Evolutionary conservation across 2,113 vertebrate genomes (phyloP).

Genomic region (Thermophis baileyi): DNA sequence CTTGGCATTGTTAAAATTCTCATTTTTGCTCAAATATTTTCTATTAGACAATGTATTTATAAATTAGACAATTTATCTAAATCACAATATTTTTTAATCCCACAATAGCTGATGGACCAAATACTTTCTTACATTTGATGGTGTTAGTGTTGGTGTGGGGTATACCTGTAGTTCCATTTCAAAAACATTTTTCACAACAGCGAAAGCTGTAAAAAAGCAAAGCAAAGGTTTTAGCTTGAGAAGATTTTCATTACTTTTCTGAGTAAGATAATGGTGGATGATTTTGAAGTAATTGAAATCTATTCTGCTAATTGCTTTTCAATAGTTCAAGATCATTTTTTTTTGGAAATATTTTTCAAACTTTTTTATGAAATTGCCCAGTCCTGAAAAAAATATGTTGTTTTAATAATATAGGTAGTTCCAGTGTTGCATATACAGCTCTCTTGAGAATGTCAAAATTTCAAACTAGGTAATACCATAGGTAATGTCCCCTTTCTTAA

Average conservation of each 20-base stretch:
- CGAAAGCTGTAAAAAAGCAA: background rate
- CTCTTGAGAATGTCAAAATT: background rate
- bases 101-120: background rate
- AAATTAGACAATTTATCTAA: background rate
- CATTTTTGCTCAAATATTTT: background rate
- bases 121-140: background rate
- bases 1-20: background rate
- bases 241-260: background rate
- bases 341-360: background rate
- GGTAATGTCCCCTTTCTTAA: background rate
- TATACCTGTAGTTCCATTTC: background rate
- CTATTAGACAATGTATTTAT: too few species aligned
- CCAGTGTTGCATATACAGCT: background rate
- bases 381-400: background rate
- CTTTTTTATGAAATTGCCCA: background rate
- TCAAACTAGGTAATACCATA: background rate
- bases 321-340: background rate
- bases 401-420: background rate
- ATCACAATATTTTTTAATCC: background rate
- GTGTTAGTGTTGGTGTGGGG: background rate
- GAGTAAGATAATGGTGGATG: background rate
- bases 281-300: background rate
- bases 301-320: background rate
- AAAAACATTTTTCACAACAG: background rate
- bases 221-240: background rate